A percentile compares a stretch with the other conserved stretches of the same genome.
These are phyloP conservation scores for Tachina fera DNA, from an alignment of 2,888 invertebrate species.

Conservation along the genomic window DNA sequence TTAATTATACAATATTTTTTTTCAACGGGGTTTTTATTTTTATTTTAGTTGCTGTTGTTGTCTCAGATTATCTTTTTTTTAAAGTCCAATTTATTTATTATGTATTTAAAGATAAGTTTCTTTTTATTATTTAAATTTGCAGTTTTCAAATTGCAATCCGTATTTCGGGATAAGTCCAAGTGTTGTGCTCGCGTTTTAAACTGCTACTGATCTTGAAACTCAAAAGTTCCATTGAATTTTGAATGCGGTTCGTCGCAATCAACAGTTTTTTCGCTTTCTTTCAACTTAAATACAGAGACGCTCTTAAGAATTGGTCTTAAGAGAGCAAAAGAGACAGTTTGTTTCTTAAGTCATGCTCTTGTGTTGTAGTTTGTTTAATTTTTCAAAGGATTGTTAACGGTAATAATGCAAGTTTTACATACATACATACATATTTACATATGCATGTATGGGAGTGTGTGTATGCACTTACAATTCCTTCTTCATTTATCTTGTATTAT, in stretches of 20 bases:
- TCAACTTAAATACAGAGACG: slow-evolving; percentile 1
- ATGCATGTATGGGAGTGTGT: too few species aligned
- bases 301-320: slow-evolving; percentile 5
- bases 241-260: slow-evolving; percentile 40
- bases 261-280: slow-evolving; percentile 13
- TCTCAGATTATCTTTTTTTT: slow-evolving; percentile 58
- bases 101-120: slow-evolving; percentile 65
- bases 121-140: slow-evolving; percentile 33
- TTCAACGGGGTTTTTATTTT: slow-evolving; percentile 17
- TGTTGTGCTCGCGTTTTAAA: slow-evolving; percentile 62
- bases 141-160: slow-evolving; percentile 41
- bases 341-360: neutral
- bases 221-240: slow-evolving; percentile 55
- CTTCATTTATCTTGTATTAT: slow-evolving; percentile 13
- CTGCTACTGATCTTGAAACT: slow-evolving; percentile 71
- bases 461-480: neutral
- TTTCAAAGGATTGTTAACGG: slow-evolving; percentile 33
- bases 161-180: slow-evolving; percentile 51
- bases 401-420: neutral
- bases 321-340: slow-evolving; percentile 7
- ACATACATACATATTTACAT: too few species aligned
- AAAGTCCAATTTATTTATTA: slow-evolving; percentile 46
- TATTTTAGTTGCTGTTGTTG: slow-evolving; percentile 17
- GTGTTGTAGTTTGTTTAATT: neutral
- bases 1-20: slow-evolving; percentile 12